Evolutionary conservation across 2,113 vertebrate genomes (phyloP).

Genomic region (Proteles cristata): DNA sequence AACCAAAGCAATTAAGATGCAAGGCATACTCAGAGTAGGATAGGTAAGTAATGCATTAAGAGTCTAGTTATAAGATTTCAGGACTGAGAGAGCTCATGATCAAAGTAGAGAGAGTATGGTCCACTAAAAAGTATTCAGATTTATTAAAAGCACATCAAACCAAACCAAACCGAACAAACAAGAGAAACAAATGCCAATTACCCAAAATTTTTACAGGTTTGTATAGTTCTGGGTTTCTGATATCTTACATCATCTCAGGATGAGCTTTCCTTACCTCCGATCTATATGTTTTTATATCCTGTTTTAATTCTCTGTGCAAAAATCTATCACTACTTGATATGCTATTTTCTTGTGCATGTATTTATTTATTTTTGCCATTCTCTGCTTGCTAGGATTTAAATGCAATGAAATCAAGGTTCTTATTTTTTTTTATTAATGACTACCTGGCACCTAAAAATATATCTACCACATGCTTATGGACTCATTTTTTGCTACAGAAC

Average conservation of each 20-base stretch:
- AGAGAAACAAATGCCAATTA: not conserved
- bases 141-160: not conserved
- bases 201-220: not conserved
- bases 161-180: not conserved
- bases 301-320: not conserved
- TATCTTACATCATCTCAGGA: not conserved
- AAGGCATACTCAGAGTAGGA: not conserved
- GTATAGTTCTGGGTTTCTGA: not conserved
- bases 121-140: not conserved
- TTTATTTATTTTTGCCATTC: not conserved
- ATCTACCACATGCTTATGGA: not conserved
- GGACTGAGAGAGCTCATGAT: not conserved
- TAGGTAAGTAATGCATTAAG: not conserved
- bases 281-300: not conserved
- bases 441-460: not conserved
- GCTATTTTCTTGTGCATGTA: not conserved
- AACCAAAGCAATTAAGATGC: not conserved
- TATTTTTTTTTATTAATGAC: not conserved
- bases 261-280: not conserved
- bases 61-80: not conserved
- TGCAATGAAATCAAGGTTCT: not conserved
- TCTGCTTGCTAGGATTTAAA: not conserved
- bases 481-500: not conserved
- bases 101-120: not conserved
- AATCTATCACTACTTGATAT: not conserved